phyloP scores from a whole-genome alignment of 2,113 vertebrate species.

The Piprites chloris region DNA sequence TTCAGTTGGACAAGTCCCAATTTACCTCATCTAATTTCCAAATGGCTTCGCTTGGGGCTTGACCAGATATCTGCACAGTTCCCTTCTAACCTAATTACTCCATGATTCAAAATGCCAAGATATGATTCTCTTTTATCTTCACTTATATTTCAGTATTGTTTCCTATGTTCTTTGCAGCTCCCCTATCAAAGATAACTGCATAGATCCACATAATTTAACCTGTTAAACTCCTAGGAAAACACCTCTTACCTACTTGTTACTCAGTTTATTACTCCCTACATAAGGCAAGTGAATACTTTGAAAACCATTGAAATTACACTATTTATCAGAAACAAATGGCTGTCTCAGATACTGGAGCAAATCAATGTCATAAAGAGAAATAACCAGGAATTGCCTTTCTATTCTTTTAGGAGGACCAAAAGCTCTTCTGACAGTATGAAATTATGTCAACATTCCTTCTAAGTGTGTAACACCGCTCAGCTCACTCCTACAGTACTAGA shows the following conservation, averaged over 20 bases:
- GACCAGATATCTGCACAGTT: background rate
- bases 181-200: background rate
- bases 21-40: background rate
- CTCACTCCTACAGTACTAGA: background rate
- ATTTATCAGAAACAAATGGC: background rate
- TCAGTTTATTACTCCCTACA: background rate
- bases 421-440: background rate
- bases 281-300: background rate
- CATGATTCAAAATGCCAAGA: background rate
- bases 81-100: background rate
- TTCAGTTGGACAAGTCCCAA: background rate
- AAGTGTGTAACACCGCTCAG: background rate
- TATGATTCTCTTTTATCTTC: background rate
- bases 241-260: background rate
- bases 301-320: background rate
- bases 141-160: background rate
- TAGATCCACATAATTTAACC: background rate
- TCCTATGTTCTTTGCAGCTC: background rate
- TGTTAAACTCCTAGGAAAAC: background rate
- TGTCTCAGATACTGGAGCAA: background rate
- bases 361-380: background rate
- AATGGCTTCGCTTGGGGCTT: background rate
- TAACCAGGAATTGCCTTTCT: background rate
- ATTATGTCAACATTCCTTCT: background rate
- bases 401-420: background rate